Evolutionary conservation across 2,888 invertebrate genomes (phyloP), one percentile per base, ranked within the genome.

Genomic region (Drosophila kuntzei): DNA sequence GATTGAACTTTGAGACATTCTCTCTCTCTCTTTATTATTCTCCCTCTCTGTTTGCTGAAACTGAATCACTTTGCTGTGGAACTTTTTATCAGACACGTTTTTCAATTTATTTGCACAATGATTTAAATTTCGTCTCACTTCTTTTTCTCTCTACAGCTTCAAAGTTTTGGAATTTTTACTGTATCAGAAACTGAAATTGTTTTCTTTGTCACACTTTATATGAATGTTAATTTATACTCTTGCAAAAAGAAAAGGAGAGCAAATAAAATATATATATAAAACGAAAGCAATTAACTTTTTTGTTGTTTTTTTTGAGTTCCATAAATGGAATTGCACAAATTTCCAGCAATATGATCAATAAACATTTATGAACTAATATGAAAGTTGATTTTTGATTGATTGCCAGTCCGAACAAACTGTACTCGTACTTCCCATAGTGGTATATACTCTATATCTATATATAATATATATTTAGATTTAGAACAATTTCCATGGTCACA

Each of bases 51-150:
- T 51, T 54, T 50, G 49, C 63, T 36, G 20, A 36, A 43, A 53
- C 74, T 80, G 77, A 78, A 37, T 78, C 69, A 66, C 8, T 46
- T 25, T 58, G 22, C 47, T 46, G 37, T 51, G 62, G 12, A 51
- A 85, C 71, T 76, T 67, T 70, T 75, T 85, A 74, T 68, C 65
- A 71, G 89, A 71, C 82, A 88, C 87, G 87, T 87, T 88, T 88
- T 64, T 68, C 69, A 58, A 67, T 86, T 83, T 77, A 70, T 73
- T 54, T 79, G 78, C 67, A 64, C 61, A 71, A 79, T 71, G 14
- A 49, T 57, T 75, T 37, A 53, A 12, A 32, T 47, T 18, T 54
- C 16, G 53, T 49, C 49, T 51, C 9, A 11, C 8, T 36, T 20
- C 20, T 34, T 29, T 9, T n/a, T 3, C 43, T 22, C 47, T 12